Evolutionary conservation across 2,888 invertebrate species (phyloP), one percentile per base, ranked within the genome.

Genomic region (Drosophila silvestris): DNA sequence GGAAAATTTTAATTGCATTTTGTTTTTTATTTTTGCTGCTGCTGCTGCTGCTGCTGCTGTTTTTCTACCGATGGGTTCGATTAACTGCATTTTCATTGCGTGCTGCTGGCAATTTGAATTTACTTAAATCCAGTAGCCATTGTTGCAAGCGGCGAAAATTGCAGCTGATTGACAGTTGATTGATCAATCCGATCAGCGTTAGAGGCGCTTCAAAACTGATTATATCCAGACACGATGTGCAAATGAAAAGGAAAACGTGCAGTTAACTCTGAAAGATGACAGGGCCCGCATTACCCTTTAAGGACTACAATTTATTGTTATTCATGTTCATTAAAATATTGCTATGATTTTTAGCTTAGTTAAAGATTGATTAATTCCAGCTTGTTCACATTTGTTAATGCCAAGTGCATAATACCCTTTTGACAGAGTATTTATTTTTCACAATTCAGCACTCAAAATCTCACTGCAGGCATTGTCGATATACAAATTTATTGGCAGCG

Each of bases 1-100:
- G 50, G 35, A 56, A 54, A 77, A 47, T 69, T 85, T 87, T 83
- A 90, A 87, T 89, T 90, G 84, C 79, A 77, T 83, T 79, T 79
- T n/a, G 14, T 16, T 30, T 16, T 28, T 30, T 22, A 10, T 16
- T n/a, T 53, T 14, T 22, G n/a, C n/a, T 14, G 22, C 4, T 47
- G 7, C 22, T 44, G 44, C 47, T 35, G 26, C 14, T 51, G 33
- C 10, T 50, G 28, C 30, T 28, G 28, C 0, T 28, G 2, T 12
- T 65, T 64, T 60, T 54, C n/a, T 12, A 12, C 6, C 16, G 28
- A 39, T 7, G 51, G 56, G 71, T 78, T 86, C 79, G 78, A 74
- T 85, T 77, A 72, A 70, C 60, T 57, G 59, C 52, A 60, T 67
- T 74, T 69, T 63, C 60, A 61, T 64, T 81, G 73, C 70, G 65